Evolutionary conservation across 2,113 vertebrate species (phyloP).

Genomic region (Nibea albiflora): DNA sequence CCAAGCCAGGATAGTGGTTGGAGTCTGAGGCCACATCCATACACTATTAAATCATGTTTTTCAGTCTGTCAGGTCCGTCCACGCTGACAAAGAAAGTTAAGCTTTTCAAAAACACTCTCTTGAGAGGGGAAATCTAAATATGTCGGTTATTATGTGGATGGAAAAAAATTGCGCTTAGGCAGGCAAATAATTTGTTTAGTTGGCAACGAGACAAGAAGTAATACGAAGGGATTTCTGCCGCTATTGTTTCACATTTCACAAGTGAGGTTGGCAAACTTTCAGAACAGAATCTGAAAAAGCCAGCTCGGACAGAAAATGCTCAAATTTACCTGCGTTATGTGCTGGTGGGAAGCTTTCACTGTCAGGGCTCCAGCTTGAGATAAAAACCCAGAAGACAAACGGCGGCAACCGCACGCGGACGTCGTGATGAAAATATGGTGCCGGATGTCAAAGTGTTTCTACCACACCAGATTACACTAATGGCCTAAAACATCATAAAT

Average conservation of each 20-base stretch:
- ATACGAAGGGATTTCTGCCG: too few relatives aligned
- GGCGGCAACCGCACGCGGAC: neutral
- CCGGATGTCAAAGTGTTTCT: neutral
- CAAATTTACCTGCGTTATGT: constrained; percentile 14
- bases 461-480: too few relatives aligned
- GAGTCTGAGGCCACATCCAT: neutral
- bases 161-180: neutral
- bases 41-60: constrained; percentile 3
- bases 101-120: neutral
- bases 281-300: neutral
- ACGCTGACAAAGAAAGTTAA: neutral
- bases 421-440: neutral
- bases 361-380: constrained; percentile 33
- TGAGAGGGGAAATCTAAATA: constrained; percentile 2
- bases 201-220: constrained; percentile 18
- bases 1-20: neutral
- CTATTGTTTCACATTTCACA: too few relatives aligned
- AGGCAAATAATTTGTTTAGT: neutral
- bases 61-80: neutral
- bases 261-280: neutral
- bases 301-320: neutral
- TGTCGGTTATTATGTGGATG: neutral
- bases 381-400: constrained; percentile 4
- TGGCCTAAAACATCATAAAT: neutral
- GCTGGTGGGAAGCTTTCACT: constrained; percentile 18